These are phyloP conservation scores for Epinephelus moara DNA, from an alignment of 2,113 vertebrate species.

Conservation along the genomic window DNA sequence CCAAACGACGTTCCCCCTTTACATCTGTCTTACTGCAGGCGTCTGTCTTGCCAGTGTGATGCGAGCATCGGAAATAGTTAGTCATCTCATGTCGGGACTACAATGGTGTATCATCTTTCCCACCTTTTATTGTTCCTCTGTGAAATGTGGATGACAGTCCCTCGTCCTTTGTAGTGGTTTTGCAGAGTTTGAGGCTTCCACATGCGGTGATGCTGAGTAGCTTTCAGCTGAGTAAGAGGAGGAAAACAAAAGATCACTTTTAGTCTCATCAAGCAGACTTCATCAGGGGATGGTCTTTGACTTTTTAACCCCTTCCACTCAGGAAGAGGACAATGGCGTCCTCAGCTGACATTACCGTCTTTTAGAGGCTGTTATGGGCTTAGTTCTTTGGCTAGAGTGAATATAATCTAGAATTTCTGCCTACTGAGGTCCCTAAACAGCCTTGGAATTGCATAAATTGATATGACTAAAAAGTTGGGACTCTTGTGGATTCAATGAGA, in stretches of 20 bases:
- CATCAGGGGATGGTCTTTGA: no score
- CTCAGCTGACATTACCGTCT: no score
- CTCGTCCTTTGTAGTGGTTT: slow-evolving; percentile 25
- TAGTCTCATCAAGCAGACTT: not conserved
- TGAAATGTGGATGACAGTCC: slow-evolving; percentile 15
- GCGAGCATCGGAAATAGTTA: slow-evolving; percentile 18
- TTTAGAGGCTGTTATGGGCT: no score
- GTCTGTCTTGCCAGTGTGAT: not conserved
- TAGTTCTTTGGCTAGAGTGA: no score
- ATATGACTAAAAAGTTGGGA: no score
- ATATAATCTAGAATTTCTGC: no score
- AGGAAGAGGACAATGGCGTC: no score
- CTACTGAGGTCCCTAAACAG: no score
- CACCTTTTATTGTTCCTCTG: slow-evolving; percentile 25
- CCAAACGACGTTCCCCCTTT: not conserved
- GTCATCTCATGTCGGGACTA: not conserved
- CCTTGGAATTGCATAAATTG: no score
- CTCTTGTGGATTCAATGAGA: no score
- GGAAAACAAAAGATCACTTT: not conserved
- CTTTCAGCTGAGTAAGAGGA: not conserved
- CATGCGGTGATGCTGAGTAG: slow-evolving; percentile 26
- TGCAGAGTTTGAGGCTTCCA: slow-evolving; percentile 13
- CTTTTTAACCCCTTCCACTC: no score
- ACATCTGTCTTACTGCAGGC: slow-evolving; percentile 13
- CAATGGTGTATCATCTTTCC: slow-evolving; percentile 26